A percentile compares a stretch with the other conserved stretches of the same genome.
Conservation (phyloP, 35 echinoderm and acorn worm genomes). For the Ptychodera flava region DNA sequence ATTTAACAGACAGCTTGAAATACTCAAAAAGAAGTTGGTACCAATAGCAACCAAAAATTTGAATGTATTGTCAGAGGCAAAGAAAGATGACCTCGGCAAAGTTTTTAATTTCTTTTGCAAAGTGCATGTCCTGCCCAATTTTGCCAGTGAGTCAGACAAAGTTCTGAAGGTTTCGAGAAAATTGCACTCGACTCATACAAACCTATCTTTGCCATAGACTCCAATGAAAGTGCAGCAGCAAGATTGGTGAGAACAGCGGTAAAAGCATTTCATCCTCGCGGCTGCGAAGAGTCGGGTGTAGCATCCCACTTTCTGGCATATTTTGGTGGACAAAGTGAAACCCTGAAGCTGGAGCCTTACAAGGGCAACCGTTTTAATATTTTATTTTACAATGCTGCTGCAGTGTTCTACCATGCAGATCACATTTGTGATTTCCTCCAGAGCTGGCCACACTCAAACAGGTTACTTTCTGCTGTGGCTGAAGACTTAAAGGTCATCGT, state of each 20-base stretch:
- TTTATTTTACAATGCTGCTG: slow-evolving; percentile 40
- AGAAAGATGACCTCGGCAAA: not conserved
- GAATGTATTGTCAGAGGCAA: not conserved
- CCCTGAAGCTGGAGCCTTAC: no score
- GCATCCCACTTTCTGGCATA: no score
- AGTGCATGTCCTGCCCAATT: slow-evolving; percentile 48
- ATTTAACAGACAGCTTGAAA: slow-evolving; percentile 9
- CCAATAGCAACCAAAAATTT: slow-evolving; percentile 17
- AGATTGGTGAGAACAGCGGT: slow-evolving; percentile 39
- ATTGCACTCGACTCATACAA: slow-evolving; percentile 30
- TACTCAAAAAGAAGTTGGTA: not conserved
- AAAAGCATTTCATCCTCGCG: slow-evolving; percentile 49
- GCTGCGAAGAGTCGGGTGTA: no score
- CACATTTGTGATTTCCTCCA: slow-evolving; percentile 37
- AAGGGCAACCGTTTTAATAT: slow-evolving; percentile 47
- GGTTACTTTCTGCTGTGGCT: slow-evolving; percentile 28
- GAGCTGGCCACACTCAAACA: slow-evolving; percentile 21
- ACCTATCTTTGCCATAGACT: slow-evolving; percentile 10
- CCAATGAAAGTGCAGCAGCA: no score
- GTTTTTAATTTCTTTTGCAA: slow-evolving; percentile 40
- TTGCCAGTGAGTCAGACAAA: slow-evolving; percentile 34
- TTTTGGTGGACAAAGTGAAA: no score
- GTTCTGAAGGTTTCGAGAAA: slow-evolving; percentile 36
- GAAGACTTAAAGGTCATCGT: slow-evolving; percentile 27
- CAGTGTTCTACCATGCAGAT: slow-evolving; percentile 19